Evolutionary conservation across 2,797 vertebrate genomes (phyloP), one percentile per base, ranked within the genome.

Genomic region (Champsocephalus esox): DNA sequence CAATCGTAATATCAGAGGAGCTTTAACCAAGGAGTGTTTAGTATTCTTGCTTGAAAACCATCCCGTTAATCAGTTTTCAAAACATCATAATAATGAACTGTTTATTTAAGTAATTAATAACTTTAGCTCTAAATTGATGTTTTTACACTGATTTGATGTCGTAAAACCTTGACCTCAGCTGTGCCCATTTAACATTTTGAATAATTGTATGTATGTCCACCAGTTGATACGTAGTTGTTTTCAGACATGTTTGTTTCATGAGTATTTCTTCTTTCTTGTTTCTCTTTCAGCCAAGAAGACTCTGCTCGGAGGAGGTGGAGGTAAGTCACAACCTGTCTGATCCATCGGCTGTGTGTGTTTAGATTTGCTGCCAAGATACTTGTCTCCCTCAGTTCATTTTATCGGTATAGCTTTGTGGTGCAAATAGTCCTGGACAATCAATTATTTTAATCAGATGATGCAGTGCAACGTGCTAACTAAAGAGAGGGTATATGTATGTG

Each of bases 261-360:
- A 59, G 66, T 45, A 46, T 51, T 81, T 66, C 14, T 61, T 83
- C 10, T 62, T 38, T 84, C 45, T 73, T 70, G 17, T 90, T 43
- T 76, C 65, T 87, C 54, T 92, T 91, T 91, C 92, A 96, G 95
- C 95, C 84, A 96, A 96, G 92, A 94, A 92, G 78, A 91, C 90
- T 72, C 88, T 96, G 84, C 93, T 95, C 3, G 95, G 95, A 7
- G 95, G 95, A 87, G 95, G 95, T 86, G 95, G 95, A 90, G 95
- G 95, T 95, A 88, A 94, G 94, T 92, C 71, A 59, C 66, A 66
- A 79, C 75, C 83, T 73, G 76, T 90, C 73, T 66, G 43, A 79
- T 75, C 83, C 49, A 52, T 80, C 80, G 28, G 32, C 57, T 46
- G 41, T 41, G 34, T 70, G 59, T 78, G 52, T 56, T 67, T 28